Conservation (phyloP, 2,797 vertebrate species). For the Scarus forsteni region DNA sequence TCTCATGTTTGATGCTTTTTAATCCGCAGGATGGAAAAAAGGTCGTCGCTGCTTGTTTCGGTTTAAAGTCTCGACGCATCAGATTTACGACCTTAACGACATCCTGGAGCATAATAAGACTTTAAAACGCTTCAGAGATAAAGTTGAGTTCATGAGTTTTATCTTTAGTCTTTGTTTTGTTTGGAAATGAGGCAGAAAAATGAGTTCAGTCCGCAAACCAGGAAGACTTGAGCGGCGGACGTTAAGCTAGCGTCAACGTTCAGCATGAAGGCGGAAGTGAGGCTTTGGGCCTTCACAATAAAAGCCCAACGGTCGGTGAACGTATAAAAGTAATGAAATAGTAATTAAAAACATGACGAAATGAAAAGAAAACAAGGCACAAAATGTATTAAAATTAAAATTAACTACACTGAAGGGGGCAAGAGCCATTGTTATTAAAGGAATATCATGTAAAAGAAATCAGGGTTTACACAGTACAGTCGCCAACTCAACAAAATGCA, state of each 20-base stretch:
- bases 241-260: background rate
- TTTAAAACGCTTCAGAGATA: background rate
- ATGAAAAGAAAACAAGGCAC: too few relatives aligned
- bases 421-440: too few relatives aligned
- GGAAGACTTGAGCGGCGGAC: slow-evolving; percentile 49
- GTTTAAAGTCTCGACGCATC: background rate
- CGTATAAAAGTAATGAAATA: too few relatives aligned
- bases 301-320: background rate
- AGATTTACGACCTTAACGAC: background rate
- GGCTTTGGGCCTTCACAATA: slow-evolving; percentile 17
- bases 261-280: slow-evolving; percentile 9
- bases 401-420: too few relatives aligned
- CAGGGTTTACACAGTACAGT: too few relatives aligned
- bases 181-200: background rate
- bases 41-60: background rate
- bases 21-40: background rate
- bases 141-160: background rate
- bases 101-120: background rate
- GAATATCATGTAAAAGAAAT: too few relatives aligned
- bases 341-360: background rate
- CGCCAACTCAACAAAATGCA: too few relatives aligned
- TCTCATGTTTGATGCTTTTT: slow-evolving; percentile 34
- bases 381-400: too few relatives aligned
- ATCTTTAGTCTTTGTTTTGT: background rate
- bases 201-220: slow-evolving; percentile 31